These are phyloP conservation scores for Octodon degus DNA, from an alignment of 2,113 vertebrate species.

Conservation along the genomic window DNA sequence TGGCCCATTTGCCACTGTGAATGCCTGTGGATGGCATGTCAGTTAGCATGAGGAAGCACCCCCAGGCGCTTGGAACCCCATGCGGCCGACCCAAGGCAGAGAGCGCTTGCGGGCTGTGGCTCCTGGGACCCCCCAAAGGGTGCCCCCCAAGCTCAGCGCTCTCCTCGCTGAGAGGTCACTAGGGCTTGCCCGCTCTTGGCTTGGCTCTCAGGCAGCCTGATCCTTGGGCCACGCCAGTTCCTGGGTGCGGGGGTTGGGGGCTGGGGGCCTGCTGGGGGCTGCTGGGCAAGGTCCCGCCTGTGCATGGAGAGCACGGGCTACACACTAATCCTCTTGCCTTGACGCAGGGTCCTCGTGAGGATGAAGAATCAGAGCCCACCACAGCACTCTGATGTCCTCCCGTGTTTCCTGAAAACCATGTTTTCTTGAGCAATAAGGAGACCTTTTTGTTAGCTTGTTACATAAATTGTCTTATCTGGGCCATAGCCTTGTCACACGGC, in stretches of 20 bases:
- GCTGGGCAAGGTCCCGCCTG: background rate
- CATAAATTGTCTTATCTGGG: conserved; percentile 41
- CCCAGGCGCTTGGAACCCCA: accelerated
- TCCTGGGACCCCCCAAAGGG: background rate
- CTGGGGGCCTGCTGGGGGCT: too few species aligned
- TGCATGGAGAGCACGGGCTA: background rate
- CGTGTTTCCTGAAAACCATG: background rate
- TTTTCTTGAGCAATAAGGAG: background rate
- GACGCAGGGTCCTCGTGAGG: conserved; percentile 34
- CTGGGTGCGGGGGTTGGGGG: background rate
- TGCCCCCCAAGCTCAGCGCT: background rate
- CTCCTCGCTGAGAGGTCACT: background rate
- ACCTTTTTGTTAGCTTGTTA: background rate
- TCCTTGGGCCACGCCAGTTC: background rate
- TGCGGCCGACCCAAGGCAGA: background rate
- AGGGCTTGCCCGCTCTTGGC: background rate
- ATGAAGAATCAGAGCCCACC: background rate
- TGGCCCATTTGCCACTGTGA: background rate
- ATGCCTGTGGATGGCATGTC: too few species aligned
- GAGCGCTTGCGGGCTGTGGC: background rate
- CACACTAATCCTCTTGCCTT: background rate
- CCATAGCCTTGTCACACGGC: background rate
- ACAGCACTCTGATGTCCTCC: background rate
- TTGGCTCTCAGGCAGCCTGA: background rate
- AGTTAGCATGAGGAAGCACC: background rate